Base-by-base conservation (phyloP, 2,888 invertebrate species). In the Drosophila meridionalis region DNA sequence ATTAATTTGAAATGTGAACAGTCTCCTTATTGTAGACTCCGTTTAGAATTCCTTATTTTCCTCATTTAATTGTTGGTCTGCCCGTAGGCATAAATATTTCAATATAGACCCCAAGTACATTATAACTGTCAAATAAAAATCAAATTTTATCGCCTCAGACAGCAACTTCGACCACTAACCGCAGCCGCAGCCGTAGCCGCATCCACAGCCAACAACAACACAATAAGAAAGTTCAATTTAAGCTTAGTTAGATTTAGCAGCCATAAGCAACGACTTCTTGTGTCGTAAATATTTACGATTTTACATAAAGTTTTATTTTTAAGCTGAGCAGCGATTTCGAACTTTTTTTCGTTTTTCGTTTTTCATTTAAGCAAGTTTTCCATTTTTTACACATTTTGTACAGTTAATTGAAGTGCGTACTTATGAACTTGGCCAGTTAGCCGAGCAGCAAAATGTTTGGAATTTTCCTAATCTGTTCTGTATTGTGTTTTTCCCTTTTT, bases 361-460 rank as follows among this genome's bases (percentile, higher is more conserved):
- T 56, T 56, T 50, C 47, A 30, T 65, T 53, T 56, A 14, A 28
- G 9, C 52, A 43, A 58, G 32, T 66, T 42, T 47, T 66, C 0
- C 14, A 48, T 45, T 32, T 12, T 12, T 38, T 42, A 26, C 36
- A 34, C 64, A 42, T 55, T 69, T 64, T 65, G 59, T 45, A 71
- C 71, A 89, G 89, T 84, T 84, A 84, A 84, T 89, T 84, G 89
- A 84, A 82, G 83, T 73, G 69, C 76, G 75, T 78, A 73, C 89
- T 83, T 83, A 76, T 72, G 58, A 77, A 78, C 68, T 73, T 78
- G 78, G 68, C 59, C 78, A 73, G 68, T 72, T 72, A 48, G 60
- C 45, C 38, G 74, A 30, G 40, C 32, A 34, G 47, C 56, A 47
- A 55, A 52, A 56, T 62, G 30, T 26, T 28, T 36, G 30, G 59